A percentile compares a stretch with the other conserved stretches of the same genome.
These are phyloP conservation scores for Melolontha melolontha DNA, from an alignment of 2,888 invertebrate genomes.

Conservation along the genomic window DNA sequence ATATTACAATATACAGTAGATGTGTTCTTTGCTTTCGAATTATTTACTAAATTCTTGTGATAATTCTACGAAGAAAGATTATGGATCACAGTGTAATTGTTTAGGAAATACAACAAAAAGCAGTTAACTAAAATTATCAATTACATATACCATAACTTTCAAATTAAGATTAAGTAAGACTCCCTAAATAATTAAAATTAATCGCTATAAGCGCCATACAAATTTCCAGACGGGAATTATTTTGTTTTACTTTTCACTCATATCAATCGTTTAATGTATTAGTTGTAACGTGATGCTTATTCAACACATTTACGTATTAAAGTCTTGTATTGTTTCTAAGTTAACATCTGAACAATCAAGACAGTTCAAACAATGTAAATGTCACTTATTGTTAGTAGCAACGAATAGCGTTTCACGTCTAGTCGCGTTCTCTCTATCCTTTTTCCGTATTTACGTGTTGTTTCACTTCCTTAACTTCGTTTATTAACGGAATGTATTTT, in stretches of 20 bases:
- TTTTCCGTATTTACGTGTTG: conserved; percentile 27
- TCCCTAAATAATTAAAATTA: not conserved
- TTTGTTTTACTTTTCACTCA: conserved; percentile 26
- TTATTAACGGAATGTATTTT: conserved; percentile 38
- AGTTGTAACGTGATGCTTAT: conserved; percentile 12
- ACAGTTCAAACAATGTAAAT: conserved; percentile 17
- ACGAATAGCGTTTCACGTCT: conserved; percentile 28
- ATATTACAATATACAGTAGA: too few relatives aligned
- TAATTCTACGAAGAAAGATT: too few relatives aligned
- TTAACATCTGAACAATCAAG: conserved; percentile 15
- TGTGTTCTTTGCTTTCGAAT: too few relatives aligned
- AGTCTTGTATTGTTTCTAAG: conserved; percentile 14
- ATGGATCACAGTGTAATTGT: too few relatives aligned
- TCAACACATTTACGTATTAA: not conserved
- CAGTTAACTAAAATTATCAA: too few relatives aligned
- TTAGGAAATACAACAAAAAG: too few relatives aligned
- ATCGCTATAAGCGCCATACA: conserved; percentile 12
- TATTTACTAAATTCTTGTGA: too few relatives aligned
- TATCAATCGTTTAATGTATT: conserved; percentile 15
- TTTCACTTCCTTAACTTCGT: conserved; percentile 38
- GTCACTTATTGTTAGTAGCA: conserved; percentile 30
- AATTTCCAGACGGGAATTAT: conserved; percentile 23
- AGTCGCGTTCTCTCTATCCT: conserved; percentile 17
- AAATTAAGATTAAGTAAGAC: too few relatives aligned
- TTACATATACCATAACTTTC: too few relatives aligned